Conservation (phyloP, 2,797 vertebrate genomes). For the Protosalanx chinensis region DNA sequence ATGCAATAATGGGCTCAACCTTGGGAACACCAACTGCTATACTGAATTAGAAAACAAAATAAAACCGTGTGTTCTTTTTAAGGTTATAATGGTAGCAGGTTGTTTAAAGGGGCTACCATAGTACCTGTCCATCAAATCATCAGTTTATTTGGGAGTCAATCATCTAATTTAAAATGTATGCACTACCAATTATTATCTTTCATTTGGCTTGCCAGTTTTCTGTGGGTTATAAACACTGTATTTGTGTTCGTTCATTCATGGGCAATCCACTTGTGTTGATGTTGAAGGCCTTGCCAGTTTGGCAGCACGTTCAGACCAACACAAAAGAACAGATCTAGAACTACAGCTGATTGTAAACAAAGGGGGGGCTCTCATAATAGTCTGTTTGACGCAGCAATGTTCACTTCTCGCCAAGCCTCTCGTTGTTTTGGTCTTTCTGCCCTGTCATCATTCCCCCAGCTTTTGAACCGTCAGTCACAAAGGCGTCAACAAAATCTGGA, state of each 20-base stretch:
- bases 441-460: conserved; percentile 63
- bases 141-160: too few relatives aligned
- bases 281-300: conserved; percentile 2
- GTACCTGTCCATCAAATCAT: too few relatives aligned
- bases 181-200: too few relatives aligned
- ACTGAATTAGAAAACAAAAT: too few relatives aligned
- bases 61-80: too few relatives aligned
- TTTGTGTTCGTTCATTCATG: not conserved
- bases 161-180: too few relatives aligned
- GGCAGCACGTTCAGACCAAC: conserved; percentile 9
- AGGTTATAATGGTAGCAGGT: too few relatives aligned
- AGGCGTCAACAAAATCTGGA: conserved; percentile 65
- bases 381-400: conserved; percentile 56
- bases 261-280: conserved; percentile 3
- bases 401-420: conserved; percentile 49
- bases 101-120: too few relatives aligned
- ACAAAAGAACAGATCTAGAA: conserved; percentile 54
- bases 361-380: conserved; percentile 49
- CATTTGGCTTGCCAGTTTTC: too few relatives aligned
- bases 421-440: conserved; percentile 60
- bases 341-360: conserved; percentile 63
- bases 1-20: too few relatives aligned
- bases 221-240: not conserved
- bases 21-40: too few relatives aligned
- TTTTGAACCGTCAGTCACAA: conserved; percentile 64